These are phyloP conservation scores for Platycnemis pennipes DNA, from an alignment of 2,888 invertebrate genomes.

Conservation along the genomic window DNA sequence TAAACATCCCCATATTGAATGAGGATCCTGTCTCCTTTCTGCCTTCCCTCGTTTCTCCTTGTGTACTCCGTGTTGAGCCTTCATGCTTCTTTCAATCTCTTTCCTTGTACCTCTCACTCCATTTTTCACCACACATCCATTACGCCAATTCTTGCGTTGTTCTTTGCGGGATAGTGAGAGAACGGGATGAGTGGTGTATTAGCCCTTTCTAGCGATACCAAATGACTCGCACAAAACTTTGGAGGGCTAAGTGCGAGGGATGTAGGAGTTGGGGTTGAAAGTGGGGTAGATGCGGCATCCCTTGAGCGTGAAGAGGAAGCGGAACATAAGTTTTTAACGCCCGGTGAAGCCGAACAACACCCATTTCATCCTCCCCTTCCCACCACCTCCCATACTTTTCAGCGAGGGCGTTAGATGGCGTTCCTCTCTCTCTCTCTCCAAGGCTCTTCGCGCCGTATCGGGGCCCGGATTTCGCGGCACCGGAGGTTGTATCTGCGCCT, in stretches of 20 bases:
- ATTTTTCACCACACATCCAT: not conserved
- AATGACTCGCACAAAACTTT: not conserved
- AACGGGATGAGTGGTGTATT: not conserved
- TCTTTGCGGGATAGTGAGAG: not conserved
- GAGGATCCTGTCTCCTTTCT: not conserved
- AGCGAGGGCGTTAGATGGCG: not conserved
- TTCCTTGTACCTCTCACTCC: not conserved
- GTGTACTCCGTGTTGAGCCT: not conserved
- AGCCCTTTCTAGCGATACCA: not conserved
- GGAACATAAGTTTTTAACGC: constrained; percentile 8
- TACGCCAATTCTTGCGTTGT: not conserved
- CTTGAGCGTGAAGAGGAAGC: not conserved
- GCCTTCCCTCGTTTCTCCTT: not conserved
- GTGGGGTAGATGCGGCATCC: too few species aligned
- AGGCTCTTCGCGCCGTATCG: not conserved
- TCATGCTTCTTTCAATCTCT: not conserved
- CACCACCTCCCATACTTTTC: not conserved
- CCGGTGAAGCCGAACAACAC: not conserved
- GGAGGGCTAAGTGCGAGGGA: not conserved
- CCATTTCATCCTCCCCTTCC: not conserved
- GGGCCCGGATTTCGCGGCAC: not conserved
- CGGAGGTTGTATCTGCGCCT: constrained; percentile 16
- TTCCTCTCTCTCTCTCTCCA: not conserved
- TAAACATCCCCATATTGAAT: not conserved
- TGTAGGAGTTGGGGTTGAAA: not conserved